Base-by-base conservation (phyloP, 1,140 invertebrate genomes). In the Drosophila albomicans region DNA sequence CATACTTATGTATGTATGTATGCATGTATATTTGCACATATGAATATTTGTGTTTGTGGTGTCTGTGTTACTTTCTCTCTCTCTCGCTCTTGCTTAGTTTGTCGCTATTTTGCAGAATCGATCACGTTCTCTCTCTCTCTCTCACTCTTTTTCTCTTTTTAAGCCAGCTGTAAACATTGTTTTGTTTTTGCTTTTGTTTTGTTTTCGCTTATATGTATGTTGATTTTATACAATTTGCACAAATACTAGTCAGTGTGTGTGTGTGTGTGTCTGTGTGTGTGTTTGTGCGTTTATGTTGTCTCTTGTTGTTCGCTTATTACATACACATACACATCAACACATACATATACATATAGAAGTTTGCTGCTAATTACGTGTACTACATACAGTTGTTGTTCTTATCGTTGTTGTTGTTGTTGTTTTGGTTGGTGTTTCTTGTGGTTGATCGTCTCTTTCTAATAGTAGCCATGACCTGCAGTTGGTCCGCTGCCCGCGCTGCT, bases 381-480 rank as follows among this genome's bases (percentile, higher is more conserved):
- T 25, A 25, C 20, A 25, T 25, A 25, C 20, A 25, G 20, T 25
- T 25, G 46, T 52, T 61, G 35, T 20, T 38, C 10, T 61, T 25
- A 25, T 25, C 20, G 5, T 30, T 30, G 51, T 8, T 32, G 3
- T 74, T 45, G 16, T 45, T 54, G 32, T 35, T 61, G 25, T 45
- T 73, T 11, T 20, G 43, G 30, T 30, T 56, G 30, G 5, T 35
- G 25, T n/a, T 46, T 32, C 10, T 25, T 25, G 20, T 4, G 20
- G 32, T 54, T 56, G 20, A 16, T 48, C 20, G 28, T 28, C 41
- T 13, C 32, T 63, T 59, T 65, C 20, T 28, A 79, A 30, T 79
- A 79, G 46, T 79, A 79, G 54, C 77, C 69, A 25, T 75, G 72
- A 15, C 51, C 45, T 15, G 59, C 59, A 43, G 58, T 49, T 28